phyloP scores from a whole-genome alignment of 2,797 vertebrate genomes.

The Taenioides sp. region DNA sequence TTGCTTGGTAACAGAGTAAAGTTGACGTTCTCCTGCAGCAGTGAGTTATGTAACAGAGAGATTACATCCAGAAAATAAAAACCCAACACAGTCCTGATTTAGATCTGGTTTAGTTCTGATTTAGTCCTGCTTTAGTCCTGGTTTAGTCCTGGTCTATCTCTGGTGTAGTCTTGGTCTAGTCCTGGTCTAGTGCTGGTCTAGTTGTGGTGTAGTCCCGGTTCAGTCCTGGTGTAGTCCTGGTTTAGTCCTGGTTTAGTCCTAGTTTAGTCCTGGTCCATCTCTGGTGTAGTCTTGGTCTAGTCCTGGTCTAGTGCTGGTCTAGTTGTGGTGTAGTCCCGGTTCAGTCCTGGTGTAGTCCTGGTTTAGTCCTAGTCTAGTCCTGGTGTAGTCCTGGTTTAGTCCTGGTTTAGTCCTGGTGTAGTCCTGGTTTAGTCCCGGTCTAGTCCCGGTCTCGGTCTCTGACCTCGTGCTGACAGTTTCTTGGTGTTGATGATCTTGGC shows the following conservation, averaged over 20 bases:
- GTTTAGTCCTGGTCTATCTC: neutral
- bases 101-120: neutral
- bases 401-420: neutral
- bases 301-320: neutral
- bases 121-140: conserved; percentile 4
- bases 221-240: conserved; percentile 1
- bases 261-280: neutral
- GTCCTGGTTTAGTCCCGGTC: neutral
- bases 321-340: neutral
- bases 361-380: neutral
- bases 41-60: conserved; percentile 3
- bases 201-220: neutral
- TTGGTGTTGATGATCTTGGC: conserved; percentile 99
- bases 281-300: neutral
- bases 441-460: conserved; percentile 30
- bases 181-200: neutral
- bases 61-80: neutral
- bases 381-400: neutral
- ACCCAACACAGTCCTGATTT: neutral
- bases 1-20: conserved; percentile 8
- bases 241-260: neutral
- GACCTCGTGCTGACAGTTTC: conserved; percentile 95
- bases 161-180: neutral
- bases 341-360: neutral
- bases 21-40: conserved; percentile 5